Evolutionary conservation across 2,113 vertebrate genomes (phyloP).

Genomic region (Sclerurus mexicanus): DNA sequence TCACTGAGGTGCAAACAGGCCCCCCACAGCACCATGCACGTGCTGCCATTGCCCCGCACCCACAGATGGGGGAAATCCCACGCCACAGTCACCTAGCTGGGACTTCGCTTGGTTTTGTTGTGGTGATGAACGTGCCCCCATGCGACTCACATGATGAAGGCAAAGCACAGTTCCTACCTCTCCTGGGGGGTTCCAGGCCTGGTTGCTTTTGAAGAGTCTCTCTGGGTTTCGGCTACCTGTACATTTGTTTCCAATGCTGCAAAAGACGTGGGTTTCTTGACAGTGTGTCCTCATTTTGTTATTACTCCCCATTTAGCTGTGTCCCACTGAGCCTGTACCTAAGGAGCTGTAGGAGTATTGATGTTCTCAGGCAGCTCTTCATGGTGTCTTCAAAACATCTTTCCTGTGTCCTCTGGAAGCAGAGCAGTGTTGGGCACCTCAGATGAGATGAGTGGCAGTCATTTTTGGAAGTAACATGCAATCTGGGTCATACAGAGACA

Average conservation of each 20-base stretch:
- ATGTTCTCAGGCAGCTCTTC: background rate
- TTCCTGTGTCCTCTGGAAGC: background rate
- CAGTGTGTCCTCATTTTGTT: fast-evolving
- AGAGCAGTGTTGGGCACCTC: background rate
- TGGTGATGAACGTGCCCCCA: background rate
- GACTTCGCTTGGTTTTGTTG: background rate
- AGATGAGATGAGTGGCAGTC: background rate
- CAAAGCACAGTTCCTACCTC: background rate
- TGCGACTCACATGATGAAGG: fast-evolving
- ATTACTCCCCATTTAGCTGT: background rate
- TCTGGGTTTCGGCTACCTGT: background rate
- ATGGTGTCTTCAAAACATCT: background rate
- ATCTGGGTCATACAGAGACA: fast-evolving
- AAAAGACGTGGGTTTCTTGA: background rate
- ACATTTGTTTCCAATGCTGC: background rate
- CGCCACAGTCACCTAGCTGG: background rate
- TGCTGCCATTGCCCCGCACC: fast-evolving
- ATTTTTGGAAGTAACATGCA: background rate
- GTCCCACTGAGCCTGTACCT: background rate
- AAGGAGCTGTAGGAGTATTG: background rate
- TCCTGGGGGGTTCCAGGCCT: background rate
- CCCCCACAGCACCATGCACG: fast-evolving
- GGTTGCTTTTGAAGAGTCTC: background rate
- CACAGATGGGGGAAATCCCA: background rate
- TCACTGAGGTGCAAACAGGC: background rate